phyloP scores from a whole-genome alignment of 1,140 invertebrate genomes.

The Leptopilina clavipes region DNA sequence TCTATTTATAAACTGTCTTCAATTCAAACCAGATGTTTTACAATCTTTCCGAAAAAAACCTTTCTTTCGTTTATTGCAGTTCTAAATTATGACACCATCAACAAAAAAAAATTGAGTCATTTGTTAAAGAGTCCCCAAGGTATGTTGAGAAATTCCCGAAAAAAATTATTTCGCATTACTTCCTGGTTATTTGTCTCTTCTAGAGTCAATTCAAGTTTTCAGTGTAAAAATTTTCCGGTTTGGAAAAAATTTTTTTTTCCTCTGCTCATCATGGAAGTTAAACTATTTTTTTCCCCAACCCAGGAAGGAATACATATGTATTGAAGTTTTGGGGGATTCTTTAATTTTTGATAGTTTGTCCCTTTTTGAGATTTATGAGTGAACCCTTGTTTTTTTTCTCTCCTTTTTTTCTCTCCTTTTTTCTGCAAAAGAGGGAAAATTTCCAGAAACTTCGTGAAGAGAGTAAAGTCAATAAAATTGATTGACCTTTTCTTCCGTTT shows the following conservation, averaged over 20 bases:
- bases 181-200: too few species aligned
- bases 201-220: neutral
- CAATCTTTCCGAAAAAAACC: neutral
- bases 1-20: neutral
- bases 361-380: constrained; percentile 2
- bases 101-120: neutral
- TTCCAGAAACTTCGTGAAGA: neutral
- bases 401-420: too few species aligned
- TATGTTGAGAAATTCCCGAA: too few species aligned
- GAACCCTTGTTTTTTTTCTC: too few species aligned
- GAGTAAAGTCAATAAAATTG: constrained; percentile 1
- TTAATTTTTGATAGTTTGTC: neutral
- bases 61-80: neutral
- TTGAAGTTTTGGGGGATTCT: neutral
- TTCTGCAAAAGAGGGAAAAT: neutral
- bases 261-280: neutral
- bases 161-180: too few species aligned
- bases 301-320: neutral
- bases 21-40: neutral
- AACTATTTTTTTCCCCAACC: neutral
- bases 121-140: neutral
- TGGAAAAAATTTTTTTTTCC: neutral
- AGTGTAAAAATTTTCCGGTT: neutral
- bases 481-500: constrained; percentile 4
- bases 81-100: neutral